A percentile compares a stretch with the other conserved stretches of the same genome.
phyloP scores from a whole-genome alignment of 1,140 invertebrate species.

The Coptotermes formosanus region DNA sequence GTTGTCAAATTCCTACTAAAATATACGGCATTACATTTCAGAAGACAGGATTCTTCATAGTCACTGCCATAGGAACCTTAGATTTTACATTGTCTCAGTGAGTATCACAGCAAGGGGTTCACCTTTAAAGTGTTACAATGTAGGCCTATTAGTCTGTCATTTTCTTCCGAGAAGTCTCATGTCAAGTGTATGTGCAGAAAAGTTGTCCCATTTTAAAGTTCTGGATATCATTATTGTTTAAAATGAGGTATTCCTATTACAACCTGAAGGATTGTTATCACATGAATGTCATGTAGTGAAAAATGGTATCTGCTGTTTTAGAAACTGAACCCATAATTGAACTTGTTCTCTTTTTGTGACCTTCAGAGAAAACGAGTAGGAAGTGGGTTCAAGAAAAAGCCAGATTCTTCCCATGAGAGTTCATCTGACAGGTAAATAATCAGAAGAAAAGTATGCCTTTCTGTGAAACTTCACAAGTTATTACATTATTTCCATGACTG shows the following conservation, averaged over 20 bases:
- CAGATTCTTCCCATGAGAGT: conserved; percentile 29
- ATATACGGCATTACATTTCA: no score
- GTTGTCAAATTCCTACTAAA: no score
- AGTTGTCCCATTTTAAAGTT: conserved; percentile 7
- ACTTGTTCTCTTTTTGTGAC: conserved; percentile 23
- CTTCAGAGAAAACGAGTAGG: conserved; percentile 27
- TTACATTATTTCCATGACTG: no score
- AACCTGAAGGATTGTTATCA: background rate
- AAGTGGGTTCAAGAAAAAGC: conserved; percentile 29
- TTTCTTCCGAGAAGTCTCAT: no score
- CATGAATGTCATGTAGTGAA: background rate
- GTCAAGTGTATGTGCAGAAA: background rate
- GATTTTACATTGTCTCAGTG: no score
- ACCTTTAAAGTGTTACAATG: no score
- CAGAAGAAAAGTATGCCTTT: background rate
- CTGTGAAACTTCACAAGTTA: no score
- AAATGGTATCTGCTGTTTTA: background rate
- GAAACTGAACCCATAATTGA: background rate
- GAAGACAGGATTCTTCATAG: no score
- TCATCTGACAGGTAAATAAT: conserved; percentile 25
- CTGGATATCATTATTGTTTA: no score
- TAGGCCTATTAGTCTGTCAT: no score
- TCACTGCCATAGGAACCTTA: no score
- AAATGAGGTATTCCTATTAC: background rate
- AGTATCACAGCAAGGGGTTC: no score